phyloP scores from a whole-genome alignment of 2,797 vertebrate genomes.

The Rhinella marina region DNA sequence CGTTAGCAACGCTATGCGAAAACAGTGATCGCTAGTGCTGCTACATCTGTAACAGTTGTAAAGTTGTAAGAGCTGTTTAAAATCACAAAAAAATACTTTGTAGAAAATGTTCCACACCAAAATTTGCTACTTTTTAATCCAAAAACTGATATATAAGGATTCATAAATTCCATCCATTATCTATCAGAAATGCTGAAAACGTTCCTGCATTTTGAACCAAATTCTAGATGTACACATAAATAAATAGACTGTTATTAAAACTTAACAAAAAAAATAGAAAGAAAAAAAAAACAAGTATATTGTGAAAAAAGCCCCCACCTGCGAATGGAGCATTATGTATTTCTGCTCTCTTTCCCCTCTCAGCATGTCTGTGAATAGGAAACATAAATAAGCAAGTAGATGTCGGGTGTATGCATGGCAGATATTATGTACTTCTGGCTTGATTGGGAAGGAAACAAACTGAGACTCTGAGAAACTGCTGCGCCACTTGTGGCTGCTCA shows the following conservation, averaged over 20 bases:
- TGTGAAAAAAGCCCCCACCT: constrained; percentile 45
- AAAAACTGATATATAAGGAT: too few species aligned
- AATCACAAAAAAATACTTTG: too few species aligned
- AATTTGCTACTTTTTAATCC: too few species aligned
- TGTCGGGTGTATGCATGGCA: constrained; percentile 31
- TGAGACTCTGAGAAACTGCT: constrained; percentile 55
- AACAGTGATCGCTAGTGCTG: too few species aligned
- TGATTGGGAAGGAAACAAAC: constrained; percentile 60
- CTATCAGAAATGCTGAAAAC: too few species aligned
- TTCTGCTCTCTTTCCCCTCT: constrained; percentile 38
- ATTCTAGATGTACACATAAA: constrained; percentile 21
- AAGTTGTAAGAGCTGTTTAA: too few species aligned
- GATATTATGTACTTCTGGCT: constrained; percentile 51
- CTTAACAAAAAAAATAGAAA: neutral
- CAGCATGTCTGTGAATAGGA: constrained; percentile 47
- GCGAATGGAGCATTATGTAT: constrained; percentile 44
- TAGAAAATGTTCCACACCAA: too few species aligned
- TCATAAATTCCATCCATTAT: too few species aligned
- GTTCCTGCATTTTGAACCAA: too few species aligned
- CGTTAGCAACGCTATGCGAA: too few species aligned
- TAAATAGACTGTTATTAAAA: constrained; percentile 4
- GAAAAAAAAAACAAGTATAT: neutral
- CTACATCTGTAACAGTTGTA: too few species aligned
- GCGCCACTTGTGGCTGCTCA: constrained; percentile 54
- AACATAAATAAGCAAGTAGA: constrained; percentile 54